Evolutionary conservation across 2,113 vertebrate genomes (phyloP).

Genomic region (Crocuta crocuta): DNA sequence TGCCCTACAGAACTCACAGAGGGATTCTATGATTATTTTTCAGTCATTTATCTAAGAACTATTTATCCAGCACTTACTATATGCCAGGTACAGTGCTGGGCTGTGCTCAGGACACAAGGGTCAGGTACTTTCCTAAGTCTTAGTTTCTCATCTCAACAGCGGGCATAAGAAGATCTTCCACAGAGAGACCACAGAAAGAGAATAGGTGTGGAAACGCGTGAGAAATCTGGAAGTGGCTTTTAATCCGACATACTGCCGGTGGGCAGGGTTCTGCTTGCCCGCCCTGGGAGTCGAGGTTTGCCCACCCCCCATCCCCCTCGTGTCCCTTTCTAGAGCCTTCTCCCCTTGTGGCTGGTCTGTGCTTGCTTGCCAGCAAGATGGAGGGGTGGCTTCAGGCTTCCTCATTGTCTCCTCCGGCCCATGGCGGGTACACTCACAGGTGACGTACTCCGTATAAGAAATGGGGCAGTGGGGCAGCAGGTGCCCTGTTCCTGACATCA

Average conservation of each 20-base stretch:
- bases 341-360: not conserved
- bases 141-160: not conserved
- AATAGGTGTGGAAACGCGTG: not conserved
- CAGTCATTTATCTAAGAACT: not conserved
- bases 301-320: not conserved
- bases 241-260: not conserved
- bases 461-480: not conserved
- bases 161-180: not conserved
- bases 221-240: not conserved
- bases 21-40: not conserved
- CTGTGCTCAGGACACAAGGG: not conserved
- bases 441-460: not conserved
- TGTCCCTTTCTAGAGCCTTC: not conserved
- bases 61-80: not conserved
- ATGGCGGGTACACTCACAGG: accelerated
- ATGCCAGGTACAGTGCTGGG: not conserved
- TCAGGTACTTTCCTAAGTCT: not conserved
- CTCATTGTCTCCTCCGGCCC: not conserved
- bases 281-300: not conserved
- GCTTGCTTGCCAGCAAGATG: not conserved
- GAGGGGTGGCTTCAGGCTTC: not conserved
- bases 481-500: not conserved
- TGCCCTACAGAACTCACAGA: not conserved
- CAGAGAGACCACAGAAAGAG: not conserved
- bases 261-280: not conserved